A percentile compares a stretch with the other conserved stretches of the same genome.
Conservation (phyloP, 2,113 vertebrate genomes). For the Lipophrys pholis region DNA sequence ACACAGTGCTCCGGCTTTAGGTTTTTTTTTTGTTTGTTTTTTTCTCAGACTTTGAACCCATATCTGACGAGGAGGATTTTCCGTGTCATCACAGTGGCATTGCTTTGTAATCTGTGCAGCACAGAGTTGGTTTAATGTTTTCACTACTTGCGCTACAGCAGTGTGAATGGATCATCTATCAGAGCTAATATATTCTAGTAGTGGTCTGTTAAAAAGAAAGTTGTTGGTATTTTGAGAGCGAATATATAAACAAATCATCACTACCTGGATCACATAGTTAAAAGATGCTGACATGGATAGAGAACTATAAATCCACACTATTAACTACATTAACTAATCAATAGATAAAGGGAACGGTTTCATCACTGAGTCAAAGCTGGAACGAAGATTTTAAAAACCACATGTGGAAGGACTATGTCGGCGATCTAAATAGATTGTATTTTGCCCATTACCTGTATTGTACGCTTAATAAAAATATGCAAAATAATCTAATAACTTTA, state of each 20-base stretch:
- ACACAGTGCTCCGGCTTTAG: neutral
- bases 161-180: neutral
- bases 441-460: too few species aligned
- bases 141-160: neutral
- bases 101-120: neutral
- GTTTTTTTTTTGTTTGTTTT: neutral
- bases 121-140: constrained; percentile 1
- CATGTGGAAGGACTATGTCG: too few species aligned
- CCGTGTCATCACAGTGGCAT: neutral
- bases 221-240: neutral
- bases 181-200: too few species aligned
- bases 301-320: neutral
- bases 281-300: neutral
- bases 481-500: too few species aligned
- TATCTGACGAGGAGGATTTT: neutral
- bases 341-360: neutral
- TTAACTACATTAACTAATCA: neutral
- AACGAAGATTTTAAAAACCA: too few species aligned
- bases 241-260: neutral
- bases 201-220: neutral
- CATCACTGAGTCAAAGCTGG: neutral
- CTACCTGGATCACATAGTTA: neutral
- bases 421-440: too few species aligned
- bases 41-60: neutral
- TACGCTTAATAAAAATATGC: too few species aligned